phyloP scores from a whole-genome alignment of 1,140 invertebrate species.

The Drosophila micromelanica region DNA sequence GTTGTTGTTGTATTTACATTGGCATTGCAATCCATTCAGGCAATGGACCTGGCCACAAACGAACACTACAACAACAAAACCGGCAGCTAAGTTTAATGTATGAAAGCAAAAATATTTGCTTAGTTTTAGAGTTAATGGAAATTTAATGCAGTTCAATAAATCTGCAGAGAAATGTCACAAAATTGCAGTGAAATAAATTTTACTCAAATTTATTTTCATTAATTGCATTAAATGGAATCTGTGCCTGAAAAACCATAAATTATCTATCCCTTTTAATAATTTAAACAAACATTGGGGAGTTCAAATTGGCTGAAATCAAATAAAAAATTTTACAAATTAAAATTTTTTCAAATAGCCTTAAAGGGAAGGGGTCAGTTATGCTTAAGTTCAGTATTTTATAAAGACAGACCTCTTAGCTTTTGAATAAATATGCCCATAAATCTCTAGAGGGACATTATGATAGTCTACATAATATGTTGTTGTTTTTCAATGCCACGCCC shows the following conservation, averaged over 20 bases:
- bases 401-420: background rate
- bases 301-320: background rate
- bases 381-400: too few species aligned
- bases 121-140: constrained; percentile 45
- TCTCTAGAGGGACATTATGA: constrained; percentile 56
- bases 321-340: too few species aligned
- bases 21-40: background rate
- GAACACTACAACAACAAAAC: constrained; percentile 6
- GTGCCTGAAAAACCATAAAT: too few species aligned
- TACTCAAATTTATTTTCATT: constrained; percentile 7
- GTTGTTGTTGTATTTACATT: constrained; percentile 20
- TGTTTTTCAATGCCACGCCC: constrained; percentile 29
- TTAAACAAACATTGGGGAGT: background rate
- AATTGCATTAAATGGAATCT: background rate
- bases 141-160: constrained; percentile 54
- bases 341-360: too few species aligned
- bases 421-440: constrained; percentile 41
- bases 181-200: constrained; percentile 17
- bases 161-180: constrained; percentile 24
- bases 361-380: too few species aligned
- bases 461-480: constrained; percentile 57
- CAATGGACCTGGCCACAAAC: constrained; percentile 11
- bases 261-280: background rate
- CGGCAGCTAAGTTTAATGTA: constrained; percentile 9
- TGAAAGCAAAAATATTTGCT: constrained; percentile 32